A percentile compares a stretch with the other conserved stretches of the same genome.
These are phyloP conservation scores for Barypeithes pellucidus DNA, from an alignment of 2,888 invertebrate genomes.

Conservation along the genomic window DNA sequence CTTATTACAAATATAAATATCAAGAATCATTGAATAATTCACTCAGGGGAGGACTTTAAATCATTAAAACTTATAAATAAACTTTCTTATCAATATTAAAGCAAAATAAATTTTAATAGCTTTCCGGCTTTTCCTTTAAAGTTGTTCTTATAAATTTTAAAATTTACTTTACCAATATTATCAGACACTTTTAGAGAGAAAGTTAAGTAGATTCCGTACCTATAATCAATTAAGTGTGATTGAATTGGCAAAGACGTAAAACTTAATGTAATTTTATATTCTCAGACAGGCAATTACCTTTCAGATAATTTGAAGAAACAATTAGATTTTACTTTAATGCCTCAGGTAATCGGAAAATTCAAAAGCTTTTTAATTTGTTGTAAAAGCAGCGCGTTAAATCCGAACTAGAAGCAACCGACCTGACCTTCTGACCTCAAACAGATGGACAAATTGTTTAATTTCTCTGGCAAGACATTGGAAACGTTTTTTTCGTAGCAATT, in stretches of 20 bases:
- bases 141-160: background rate
- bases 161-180: background rate
- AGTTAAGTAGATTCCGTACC: background rate
- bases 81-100: too few relatives aligned
- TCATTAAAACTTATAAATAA: too few relatives aligned
- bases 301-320: background rate
- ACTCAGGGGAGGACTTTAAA: too few relatives aligned
- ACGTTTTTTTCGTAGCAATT: too few relatives aligned
- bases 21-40: too few relatives aligned
- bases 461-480: too few relatives aligned
- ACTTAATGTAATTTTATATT: conserved; percentile 9
- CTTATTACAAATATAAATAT: too few relatives aligned
- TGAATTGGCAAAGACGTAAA: conserved; percentile 4
- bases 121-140: too few relatives aligned
- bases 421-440: too few relatives aligned
- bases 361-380: background rate
- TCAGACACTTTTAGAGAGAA: background rate
- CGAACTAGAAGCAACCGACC: too few relatives aligned
- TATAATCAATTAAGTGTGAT: conserved; percentile 1
- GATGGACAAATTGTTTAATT: too few relatives aligned
- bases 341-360: background rate
- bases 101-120: too few relatives aligned
- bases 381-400: background rate
- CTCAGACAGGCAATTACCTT: conserved; percentile 3
- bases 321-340: background rate